These are phyloP conservation scores for Chelidonichthys spinosus DNA, from an alignment of 2,797 vertebrate species.

Conservation along the genomic window DNA sequence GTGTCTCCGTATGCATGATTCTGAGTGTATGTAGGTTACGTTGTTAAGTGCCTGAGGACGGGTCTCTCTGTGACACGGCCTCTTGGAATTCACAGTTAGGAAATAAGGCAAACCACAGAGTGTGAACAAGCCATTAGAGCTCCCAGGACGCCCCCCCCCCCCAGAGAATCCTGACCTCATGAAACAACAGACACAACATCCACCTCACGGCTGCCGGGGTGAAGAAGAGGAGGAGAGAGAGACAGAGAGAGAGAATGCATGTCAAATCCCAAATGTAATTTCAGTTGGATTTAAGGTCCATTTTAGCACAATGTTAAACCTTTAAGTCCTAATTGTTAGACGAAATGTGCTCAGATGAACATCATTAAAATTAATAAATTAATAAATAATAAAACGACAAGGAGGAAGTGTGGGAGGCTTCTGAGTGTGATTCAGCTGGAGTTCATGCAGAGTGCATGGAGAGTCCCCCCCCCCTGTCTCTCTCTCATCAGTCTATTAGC, in stretches of 20 bases:
- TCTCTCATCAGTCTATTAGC: slow-evolving; percentile 46
- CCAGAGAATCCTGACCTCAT: slow-evolving; percentile 55
- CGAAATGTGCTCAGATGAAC: slow-evolving; percentile 62
- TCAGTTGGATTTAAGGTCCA: slow-evolving; percentile 54
- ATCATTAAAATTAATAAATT: slow-evolving; percentile 66
- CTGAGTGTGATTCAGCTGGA: slow-evolving; percentile 62
- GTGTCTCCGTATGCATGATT: slow-evolving; percentile 40
- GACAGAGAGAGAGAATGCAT: slow-evolving; percentile 28
- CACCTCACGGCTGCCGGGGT: slow-evolving; percentile 27
- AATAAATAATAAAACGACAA: slow-evolving; percentile 68
- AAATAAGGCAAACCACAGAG: slow-evolving; percentile 69
- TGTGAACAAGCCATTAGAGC: slow-evolving; percentile 72
- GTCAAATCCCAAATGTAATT: slow-evolving; percentile 52
- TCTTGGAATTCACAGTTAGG: slow-evolving; percentile 70
- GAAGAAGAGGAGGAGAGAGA: slow-evolving; percentile 24
- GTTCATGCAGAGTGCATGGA: slow-evolving; percentile 79
- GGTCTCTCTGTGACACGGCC: slow-evolving; percentile 60
- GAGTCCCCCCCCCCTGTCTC: slow-evolving; percentile 37
- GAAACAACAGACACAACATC: slow-evolving; percentile 43
- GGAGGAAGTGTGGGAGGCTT: slow-evolving; percentile 52
- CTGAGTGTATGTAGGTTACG: slow-evolving; percentile 57
- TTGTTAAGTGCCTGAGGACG: slow-evolving; percentile 65
- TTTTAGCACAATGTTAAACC: slow-evolving; percentile 35
- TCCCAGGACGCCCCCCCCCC: slow-evolving; percentile 55
- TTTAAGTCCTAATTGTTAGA: slow-evolving; percentile 57